Conservation (phyloP, 2,888 invertebrate species). For the Gnatocerus cornutus region DNA sequence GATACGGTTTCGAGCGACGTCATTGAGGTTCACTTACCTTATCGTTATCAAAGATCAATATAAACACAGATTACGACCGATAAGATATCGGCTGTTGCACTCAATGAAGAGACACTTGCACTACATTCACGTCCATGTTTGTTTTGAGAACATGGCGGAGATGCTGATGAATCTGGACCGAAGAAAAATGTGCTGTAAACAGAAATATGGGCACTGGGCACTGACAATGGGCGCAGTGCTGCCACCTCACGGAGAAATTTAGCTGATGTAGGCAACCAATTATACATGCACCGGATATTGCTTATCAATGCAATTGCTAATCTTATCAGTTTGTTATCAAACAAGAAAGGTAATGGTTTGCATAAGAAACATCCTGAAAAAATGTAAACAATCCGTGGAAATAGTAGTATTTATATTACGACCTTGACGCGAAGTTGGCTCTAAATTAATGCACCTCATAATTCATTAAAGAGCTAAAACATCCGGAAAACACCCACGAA, state of each 20-base stretch:
- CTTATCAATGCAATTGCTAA: not conserved
- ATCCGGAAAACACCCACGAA: too few relatives aligned
- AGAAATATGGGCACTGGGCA: conserved; percentile 18
- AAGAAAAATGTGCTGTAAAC: conserved; percentile 39
- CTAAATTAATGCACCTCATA: too few relatives aligned
- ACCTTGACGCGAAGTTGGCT: too few relatives aligned
- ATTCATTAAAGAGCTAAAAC: too few relatives aligned
- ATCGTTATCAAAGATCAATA: conserved; percentile 46
- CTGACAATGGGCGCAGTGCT: conserved; percentile 19
- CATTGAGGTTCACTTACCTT: conserved; percentile 46
- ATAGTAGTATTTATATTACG: too few relatives aligned
- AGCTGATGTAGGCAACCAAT: conserved; percentile 25
- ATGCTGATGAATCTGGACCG: conserved; percentile 43
- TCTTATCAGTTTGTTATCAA: conserved; percentile 1
- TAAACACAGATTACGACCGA: conserved; percentile 17
- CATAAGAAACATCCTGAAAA: too few relatives aligned
- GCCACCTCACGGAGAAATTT: conserved; percentile 7
- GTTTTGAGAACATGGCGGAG: conserved; percentile 46
- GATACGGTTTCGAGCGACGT: conserved; percentile 20
- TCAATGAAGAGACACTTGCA: conserved; percentile 33
- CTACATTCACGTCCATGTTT: conserved; percentile 44
- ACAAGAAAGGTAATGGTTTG: not conserved
- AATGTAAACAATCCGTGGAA: too few relatives aligned
- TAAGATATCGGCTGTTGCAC: conserved; percentile 41
- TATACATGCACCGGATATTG: conserved; percentile 13